Evolutionary conservation across 2,113 vertebrate species (phyloP), one percentile per base, ranked within the genome.

Genomic region (Nycticebus coucang): DNA sequence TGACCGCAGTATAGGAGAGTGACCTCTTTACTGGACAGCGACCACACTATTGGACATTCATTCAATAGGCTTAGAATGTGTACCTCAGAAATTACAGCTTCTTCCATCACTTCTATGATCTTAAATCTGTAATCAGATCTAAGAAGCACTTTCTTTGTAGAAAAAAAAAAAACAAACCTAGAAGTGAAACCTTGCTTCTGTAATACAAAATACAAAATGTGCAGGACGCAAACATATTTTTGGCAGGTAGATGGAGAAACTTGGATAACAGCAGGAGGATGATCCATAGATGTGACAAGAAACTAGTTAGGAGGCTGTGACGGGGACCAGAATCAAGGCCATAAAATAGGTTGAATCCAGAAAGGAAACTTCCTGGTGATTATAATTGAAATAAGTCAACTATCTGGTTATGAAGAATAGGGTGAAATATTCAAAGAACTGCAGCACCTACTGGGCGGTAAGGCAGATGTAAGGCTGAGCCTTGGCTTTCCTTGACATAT

Each of bases 191-290:
- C 22, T 92, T 81, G 18, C 14, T 19, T 80, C 18, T 69, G 4
- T 64, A 75, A 85, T 77, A 10, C 37, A 1, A 85, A n/a, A n/a
- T n/a, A n/a, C n/a, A n/a, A 94, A 57, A 9, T 57, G 10, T 15
- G 19, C 8, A 77, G 30, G 60, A 79, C 14, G 11, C 1, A 0
- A 11, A 4, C 0, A 19, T 21, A 22, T 12, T n/a, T n/a, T n/a
- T 50, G n/a, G 8, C 22, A 22, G 5, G 4, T 57, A n/a, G 28
- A 22, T 89, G 24, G 7, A 53, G 26, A 87, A 89, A 53, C 12
- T 71, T 97, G 30, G 22, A 64, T 35, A 22, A 30, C 18, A 85
- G 30, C 11, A 81, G 59, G 9, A 75, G 1, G 7, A 3, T 88
- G 13, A 62, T 26, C 11, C 28, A 30, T 1, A 53, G 66, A 79